These are phyloP conservation scores for Drosophila incognita DNA, from an alignment of 2,888 invertebrate genomes.

Conservation along the genomic window DNA sequence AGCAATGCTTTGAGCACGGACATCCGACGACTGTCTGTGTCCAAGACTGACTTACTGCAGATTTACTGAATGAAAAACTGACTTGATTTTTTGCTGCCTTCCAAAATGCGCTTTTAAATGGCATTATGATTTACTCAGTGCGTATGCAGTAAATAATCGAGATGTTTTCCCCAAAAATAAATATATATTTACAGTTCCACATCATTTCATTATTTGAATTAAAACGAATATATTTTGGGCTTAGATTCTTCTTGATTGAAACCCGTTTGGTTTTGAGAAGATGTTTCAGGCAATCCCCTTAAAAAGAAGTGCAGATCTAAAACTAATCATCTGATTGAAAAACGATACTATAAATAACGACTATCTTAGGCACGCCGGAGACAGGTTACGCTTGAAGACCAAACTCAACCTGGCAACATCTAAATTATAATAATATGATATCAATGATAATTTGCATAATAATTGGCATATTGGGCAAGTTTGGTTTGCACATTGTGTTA, in stretches of 20 bases:
- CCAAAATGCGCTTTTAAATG: conserved; percentile 17
- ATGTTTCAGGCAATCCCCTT: background rate
- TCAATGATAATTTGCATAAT: too few species aligned
- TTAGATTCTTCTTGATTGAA: background rate
- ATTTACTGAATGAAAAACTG: conserved; percentile 64
- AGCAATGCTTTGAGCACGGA: conserved; percentile 53
- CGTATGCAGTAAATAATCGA: background rate
- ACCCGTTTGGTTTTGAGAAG: fast-evolving
- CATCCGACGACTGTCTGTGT: conserved; percentile 56
- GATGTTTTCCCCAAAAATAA: background rate
- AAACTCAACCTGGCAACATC: background rate
- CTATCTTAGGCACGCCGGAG: background rate
- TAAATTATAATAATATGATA: background rate
- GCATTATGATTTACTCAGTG: background rate
- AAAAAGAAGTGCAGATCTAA: background rate
- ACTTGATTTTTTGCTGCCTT: conserved; percentile 19
- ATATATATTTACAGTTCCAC: background rate
- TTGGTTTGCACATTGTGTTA: background rate
- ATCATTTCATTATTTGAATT: background rate
- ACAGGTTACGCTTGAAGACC: background rate
- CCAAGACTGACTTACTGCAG: conserved; percentile 33
- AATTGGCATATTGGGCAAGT: background rate
- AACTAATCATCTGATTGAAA: background rate
- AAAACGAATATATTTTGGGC: background rate
- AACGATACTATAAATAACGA: background rate